Base-by-base conservation (phyloP, 2,888 invertebrate genomes). In the Argynnis bischoffii region DNA sequence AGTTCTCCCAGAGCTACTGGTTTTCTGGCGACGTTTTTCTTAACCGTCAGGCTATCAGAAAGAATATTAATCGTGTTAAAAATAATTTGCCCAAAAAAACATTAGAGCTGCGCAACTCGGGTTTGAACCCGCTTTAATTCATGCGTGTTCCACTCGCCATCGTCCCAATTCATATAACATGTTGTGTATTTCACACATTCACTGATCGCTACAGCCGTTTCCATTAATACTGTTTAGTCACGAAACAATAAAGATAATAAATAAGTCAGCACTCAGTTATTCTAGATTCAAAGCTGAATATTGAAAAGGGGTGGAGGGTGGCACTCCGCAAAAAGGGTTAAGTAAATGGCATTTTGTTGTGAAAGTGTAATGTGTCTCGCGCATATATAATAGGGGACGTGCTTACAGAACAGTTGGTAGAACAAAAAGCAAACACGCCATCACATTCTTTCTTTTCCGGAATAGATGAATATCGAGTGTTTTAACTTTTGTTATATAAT, bases 341-440 rank as follows among this genome's bases (percentile, higher is more conserved):
- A 67, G 67, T 69, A 69, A 67, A 71, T 67, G 64, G 46, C 56
- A 60, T 67, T 60, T 71, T 67, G 57, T 55, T 69, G 64, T 64
- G 71, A 67, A 61, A 69, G 61, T 64, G 66, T 71, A 63, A 71
- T 67, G 63, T 65, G 21, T 46, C 41, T 46, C 56, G 11, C 5
- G 16, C 55, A 31, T 55, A 35, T 11, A 35, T 13, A 8, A 16
- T 55, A n/a, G 26, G 8, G 26, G 11, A n/a, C n/a, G 55, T 55
- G 14, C 15, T 55, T 11, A n/a, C 55, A 55, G 31, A 31, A 55
- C 55, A 31, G 55, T 31, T 31, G 31, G n/a, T 8, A 15, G 13
- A 55, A 16, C 16, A 53, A 18, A 13, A 41, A 41, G 16, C 35
- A 55, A 41, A 55, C 35, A 55, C 16, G n/a, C 16, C 13, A 55